phyloP scores from a whole-genome alignment of 2,113 vertebrate genomes.

The Petromus typicus region DNA sequence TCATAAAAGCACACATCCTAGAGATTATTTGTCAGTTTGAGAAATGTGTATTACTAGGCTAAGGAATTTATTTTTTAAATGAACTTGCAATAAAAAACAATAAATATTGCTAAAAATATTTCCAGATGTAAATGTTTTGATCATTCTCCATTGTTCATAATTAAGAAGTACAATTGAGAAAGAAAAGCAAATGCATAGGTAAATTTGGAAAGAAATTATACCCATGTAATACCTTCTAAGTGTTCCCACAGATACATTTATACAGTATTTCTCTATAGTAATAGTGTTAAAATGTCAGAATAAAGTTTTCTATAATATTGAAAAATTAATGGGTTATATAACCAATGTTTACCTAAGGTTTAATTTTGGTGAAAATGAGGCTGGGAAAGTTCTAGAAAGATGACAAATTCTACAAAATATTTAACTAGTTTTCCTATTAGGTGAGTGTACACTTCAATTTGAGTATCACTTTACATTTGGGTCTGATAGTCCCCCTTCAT shows the following conservation, averaged over 20 bases:
- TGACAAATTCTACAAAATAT: not conserved
- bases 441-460: slow-evolving; percentile 10
- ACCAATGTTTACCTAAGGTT: not conserved
- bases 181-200: not conserved
- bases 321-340: not conserved
- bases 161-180: slow-evolving; percentile 21
- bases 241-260: not conserved
- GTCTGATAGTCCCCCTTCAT: not conserved
- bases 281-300: not conserved
- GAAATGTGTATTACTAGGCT: not conserved
- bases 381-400: not conserved
- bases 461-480: not conserved
- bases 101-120: not conserved
- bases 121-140: not conserved
- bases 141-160: not conserved
- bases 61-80: not conserved
- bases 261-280: not conserved
- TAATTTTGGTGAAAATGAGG: not conserved
- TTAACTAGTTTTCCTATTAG: slow-evolving; percentile 9
- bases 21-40: not conserved
- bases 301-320: not conserved
- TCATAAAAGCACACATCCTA: not conserved
- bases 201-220: not conserved
- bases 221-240: not conserved
- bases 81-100: not conserved